Base-by-base conservation (phyloP, 2,113 vertebrate species). In the Microtus pennsylvanicus region DNA sequence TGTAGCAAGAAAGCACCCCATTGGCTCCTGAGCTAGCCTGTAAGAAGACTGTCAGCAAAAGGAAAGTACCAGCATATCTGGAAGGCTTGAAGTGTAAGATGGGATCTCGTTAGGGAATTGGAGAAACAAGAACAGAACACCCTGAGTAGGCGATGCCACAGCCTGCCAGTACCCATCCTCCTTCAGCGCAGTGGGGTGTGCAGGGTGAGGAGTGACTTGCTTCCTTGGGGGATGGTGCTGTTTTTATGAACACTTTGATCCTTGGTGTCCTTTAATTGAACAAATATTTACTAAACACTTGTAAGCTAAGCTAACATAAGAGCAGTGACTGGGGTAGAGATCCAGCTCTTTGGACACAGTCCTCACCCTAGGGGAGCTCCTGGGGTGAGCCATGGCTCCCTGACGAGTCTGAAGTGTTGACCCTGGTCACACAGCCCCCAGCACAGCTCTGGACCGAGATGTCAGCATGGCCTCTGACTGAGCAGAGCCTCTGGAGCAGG, bases 381-480 rank as follows among this genome's bases (percentile, higher is more conserved):
- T 24, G 42, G 82, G 81, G 58, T 12, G 0, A 58, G 13, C 50
- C 78, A 58, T 74, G 30, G 63, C 77, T 93, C 74, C 65, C 21
- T 61, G 10, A 14, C 17, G 72, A 47, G 17, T 63, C 92, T 30
- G 52, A 90, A 93, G 33, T 16, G 72, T 96, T 93, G 35, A 52
- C 82, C 93, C 42, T 0, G 1, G 80, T 85, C 28, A 13, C 92
- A 72, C 17, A 85, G 85, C 92, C 6, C 67, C 72, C 10, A 5
- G 61, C 87, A 94, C 4, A 28, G 98, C 97, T 98, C 97, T 97
- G 96, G 95, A 95, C 77, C 86, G 81, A 94, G 65, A 33, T 75
- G 28, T 76, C 87, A 95, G 63, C 83, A 69, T 47, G 42, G 63
- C 82, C 85, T 72, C 93, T 55, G 74, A 26, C 28, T n/a, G 76